phyloP scores from a whole-genome alignment of 2,797 vertebrate genomes.

The Cygnus olor region DNA sequence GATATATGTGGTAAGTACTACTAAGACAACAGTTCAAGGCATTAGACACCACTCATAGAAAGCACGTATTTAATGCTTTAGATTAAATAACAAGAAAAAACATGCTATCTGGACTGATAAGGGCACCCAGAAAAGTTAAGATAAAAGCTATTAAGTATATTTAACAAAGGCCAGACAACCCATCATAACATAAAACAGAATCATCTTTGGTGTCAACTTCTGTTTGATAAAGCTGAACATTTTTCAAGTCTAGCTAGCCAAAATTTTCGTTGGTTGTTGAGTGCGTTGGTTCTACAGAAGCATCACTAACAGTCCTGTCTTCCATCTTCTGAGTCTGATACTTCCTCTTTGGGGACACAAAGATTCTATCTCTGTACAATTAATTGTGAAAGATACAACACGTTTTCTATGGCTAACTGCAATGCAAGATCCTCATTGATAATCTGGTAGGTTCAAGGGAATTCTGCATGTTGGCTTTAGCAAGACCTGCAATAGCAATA shows the following conservation, averaged over 20 bases:
- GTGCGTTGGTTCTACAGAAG: neutral
- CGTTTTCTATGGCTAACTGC: neutral
- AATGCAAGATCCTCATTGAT: neutral
- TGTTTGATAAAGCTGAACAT: neutral
- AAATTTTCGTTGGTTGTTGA: neutral
- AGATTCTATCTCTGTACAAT: neutral
- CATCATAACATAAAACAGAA: neutral
- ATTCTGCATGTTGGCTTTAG: neutral
- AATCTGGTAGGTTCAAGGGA: neutral
- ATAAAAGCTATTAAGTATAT: neutral
- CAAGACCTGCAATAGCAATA: neutral
- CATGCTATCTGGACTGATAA: neutral
- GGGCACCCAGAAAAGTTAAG: neutral
- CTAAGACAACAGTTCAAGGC: neutral
- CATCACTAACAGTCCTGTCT: neutral
- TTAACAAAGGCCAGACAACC: neutral
- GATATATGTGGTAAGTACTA: neutral
- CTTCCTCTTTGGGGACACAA: neutral
- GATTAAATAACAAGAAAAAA: neutral
- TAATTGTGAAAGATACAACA: neutral
- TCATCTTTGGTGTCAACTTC: neutral
- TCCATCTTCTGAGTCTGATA: neutral
- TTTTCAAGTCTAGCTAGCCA: neutral
- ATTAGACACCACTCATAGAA: neutral
- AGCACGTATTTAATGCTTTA: neutral